Percentiles rank a stretch among this genome's conserved stretches.
These are phyloP conservation scores for Ciconia stormi DNA, from an alignment of 2,113 vertebrate genomes.

Conservation along the genomic window DNA sequence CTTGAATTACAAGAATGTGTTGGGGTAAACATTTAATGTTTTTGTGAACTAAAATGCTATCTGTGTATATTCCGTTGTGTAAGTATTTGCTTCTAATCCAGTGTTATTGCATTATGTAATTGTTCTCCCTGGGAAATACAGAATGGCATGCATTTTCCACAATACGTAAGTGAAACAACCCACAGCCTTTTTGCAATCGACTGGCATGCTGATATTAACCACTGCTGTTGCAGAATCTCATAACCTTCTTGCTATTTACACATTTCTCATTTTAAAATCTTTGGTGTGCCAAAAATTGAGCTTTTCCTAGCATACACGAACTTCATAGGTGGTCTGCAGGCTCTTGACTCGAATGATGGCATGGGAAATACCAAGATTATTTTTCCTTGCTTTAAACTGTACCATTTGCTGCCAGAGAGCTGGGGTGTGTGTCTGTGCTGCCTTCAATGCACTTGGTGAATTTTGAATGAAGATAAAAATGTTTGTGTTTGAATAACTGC, in stretches of 20 bases:
- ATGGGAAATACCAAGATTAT: slow-evolving; percentile 76
- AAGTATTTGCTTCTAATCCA: slow-evolving; percentile 86
- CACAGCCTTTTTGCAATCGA: slow-evolving; percentile 80
- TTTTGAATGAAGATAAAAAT: slow-evolving; percentile 73
- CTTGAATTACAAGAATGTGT: slow-evolving; percentile 56
- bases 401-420: slow-evolving; percentile 79
- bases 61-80: slow-evolving; percentile 80
- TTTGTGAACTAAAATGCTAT: slow-evolving; percentile 81
- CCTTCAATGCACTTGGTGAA: slow-evolving; percentile 75
- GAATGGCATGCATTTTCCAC: slow-evolving; percentile 94
- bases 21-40: slow-evolving; percentile 66
- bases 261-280: slow-evolving; percentile 76
- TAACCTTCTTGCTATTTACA: slow-evolving; percentile 77
- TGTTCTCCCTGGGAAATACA: slow-evolving; percentile 85
- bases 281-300: slow-evolving; percentile 72
- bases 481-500: slow-evolving; percentile 77
- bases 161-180: slow-evolving; percentile 90
- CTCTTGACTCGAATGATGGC: slow-evolving; percentile 77
- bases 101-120: slow-evolving; percentile 90
- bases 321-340: slow-evolving; percentile 73
- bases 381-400: slow-evolving; percentile 78
- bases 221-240: slow-evolving; percentile 79
- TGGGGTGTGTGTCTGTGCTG: slow-evolving; percentile 77
- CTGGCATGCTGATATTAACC: slow-evolving; percentile 89
- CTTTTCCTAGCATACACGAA: slow-evolving; percentile 71